A percentile compares a stretch with the other conserved stretches of the same genome.
phyloP scores from a whole-genome alignment of 2,113 vertebrate species.

The Glareola pratincola region DNA sequence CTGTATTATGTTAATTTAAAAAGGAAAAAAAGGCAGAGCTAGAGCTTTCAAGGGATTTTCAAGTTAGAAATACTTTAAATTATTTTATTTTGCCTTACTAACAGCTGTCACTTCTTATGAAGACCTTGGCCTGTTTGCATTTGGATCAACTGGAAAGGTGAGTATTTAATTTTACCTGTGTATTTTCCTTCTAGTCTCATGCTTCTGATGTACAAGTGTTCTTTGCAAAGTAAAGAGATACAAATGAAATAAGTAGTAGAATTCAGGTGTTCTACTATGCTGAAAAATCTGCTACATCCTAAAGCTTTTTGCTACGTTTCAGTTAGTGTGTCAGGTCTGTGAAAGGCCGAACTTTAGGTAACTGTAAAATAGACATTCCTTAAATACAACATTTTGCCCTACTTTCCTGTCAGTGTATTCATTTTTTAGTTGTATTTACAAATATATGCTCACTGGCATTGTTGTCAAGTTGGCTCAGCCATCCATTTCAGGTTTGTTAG shows the following conservation, averaged over 20 bases:
- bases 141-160: slow-evolving; percentile 87
- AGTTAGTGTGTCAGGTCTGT: neutral
- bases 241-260: neutral
- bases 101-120: slow-evolving; percentile 92
- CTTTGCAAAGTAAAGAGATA: neutral
- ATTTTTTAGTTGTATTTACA: neutral
- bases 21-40: neutral
- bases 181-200: neutral
- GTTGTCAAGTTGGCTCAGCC: neutral
- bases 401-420: neutral
- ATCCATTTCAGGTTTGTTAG: neutral
- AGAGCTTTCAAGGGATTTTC: neutral
- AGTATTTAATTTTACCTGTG: neutral
- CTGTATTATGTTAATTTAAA: neutral
- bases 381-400: neutral
- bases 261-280: neutral
- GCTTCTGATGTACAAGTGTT: neutral
- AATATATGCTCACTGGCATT: neutral
- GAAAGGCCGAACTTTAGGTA: neutral
- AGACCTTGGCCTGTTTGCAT: slow-evolving; percentile 87
- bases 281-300: neutral
- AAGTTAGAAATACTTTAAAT: neutral
- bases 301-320: neutral
- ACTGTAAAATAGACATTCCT: neutral
- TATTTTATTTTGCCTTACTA: neutral